Evolutionary conservation across 2,113 vertebrate genomes (phyloP), one percentile per base, ranked within the genome.

Genomic region (Tiliqua scincoides): DNA sequence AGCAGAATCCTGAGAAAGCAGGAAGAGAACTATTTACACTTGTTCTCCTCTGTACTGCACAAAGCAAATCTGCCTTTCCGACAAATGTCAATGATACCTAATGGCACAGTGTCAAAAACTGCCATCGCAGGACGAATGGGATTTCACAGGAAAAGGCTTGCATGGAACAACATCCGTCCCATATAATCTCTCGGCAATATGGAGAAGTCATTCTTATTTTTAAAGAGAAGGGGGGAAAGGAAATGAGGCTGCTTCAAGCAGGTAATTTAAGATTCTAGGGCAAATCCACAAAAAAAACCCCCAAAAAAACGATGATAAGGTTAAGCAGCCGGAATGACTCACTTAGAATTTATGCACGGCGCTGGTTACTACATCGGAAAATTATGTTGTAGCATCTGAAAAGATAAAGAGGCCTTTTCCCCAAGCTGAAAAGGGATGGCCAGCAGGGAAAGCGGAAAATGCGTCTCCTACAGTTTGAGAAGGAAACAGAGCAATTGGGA

Each of bases 311-410:
- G 2, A 63, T n/a, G 6, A 14, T 78, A 72, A 84, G 74, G 76
- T 91, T 91, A 86, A 93, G 83, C 1, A 54, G n/a, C 43, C 35
- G 57, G 71, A 48, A 18, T 73, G 52, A 77, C 85, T 93, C 89
- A 57, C 37, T 82, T 63, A 59, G 43, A 84, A 73, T 83, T 81
- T 59, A 48, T 54, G 25, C 77, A 52, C 1, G 1, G 54, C 32
- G 40, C 74, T 83, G 70, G 65, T 23, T 86, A 85, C 79, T 88
- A 67, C 59, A 59, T 43, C 85, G 72, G 86, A 73, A 83, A 91
- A 61, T 54, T n/a, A 90, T 82, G 48, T 37, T 79, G 17, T 21
- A 89, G 30, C 52, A 70, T 3, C 57, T 14, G 9, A 80, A 72
- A 85, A 94, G 40, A 93, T 27, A 75, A 87, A 88, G 32, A 83